Evolutionary conservation across 2,113 vertebrate genomes (phyloP), one percentile per base, ranked within the genome.

Genomic region (Semnornis frantzii): DNA sequence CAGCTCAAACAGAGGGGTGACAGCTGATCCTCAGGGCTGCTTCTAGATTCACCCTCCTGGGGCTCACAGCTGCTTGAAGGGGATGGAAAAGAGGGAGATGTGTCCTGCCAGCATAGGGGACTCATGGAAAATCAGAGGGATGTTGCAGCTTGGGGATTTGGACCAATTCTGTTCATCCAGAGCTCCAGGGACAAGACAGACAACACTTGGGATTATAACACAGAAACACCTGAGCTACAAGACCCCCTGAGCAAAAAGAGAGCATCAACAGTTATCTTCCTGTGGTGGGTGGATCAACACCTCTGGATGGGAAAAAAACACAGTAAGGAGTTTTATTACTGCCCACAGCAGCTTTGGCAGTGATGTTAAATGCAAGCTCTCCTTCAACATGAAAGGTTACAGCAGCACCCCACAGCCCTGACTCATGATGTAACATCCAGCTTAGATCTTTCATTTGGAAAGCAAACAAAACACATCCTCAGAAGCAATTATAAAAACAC

Each of bases 121-220:
- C 27, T 5, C 52, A 62, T 30, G 27, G 33, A 82, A 82, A 75
- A 57, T 39, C 71, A 76, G 9, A 21, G 28, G 13, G 5, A 58
- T 0, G 2, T 8, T 70, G 30, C 50, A 58, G 2, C 6, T 10
- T 0, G 0, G 2, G 55, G 34, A 59, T 70, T 58, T 28, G 14
- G 59, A 50, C 3, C 24, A 30, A 34, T 63, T 85, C 60, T 64
- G 34, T 46, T 46, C 58, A 44, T 9, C 14, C 42, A 85, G 48
- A 71, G 31, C 33, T 71, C 24, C 11, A 24, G 34, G 19, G 10
- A 34, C 12, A 63, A 57, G 63, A 46, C 0, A 8, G 23, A 52
- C 30, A 71, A 27, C 60, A 3, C 20, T 12, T 17, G 54, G 23
- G 37, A 9, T 6, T 88, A 79, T 88, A 79, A 37, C 57, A 11